phyloP scores from a whole-genome alignment of 2,888 invertebrate genomes.

The Hemicrepidius hirtus region DNA sequence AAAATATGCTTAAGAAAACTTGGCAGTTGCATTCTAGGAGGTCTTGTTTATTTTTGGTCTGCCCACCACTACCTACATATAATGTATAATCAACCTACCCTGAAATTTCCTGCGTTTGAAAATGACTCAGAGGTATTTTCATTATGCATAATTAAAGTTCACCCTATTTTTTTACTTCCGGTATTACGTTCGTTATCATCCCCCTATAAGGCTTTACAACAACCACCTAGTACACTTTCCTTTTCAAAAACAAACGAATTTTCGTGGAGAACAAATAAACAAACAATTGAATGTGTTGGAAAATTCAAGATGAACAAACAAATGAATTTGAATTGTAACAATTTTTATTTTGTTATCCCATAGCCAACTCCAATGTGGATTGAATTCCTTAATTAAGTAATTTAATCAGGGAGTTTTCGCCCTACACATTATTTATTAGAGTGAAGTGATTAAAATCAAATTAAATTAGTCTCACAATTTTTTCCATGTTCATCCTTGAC shows the following conservation, averaged over 20 bases:
- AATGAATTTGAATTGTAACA: neutral
- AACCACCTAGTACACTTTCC: no score
- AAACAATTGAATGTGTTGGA: no score
- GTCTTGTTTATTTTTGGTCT: slow-evolving; percentile 22
- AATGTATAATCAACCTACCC: slow-evolving; percentile 1
- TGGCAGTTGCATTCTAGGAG: slow-evolving; percentile 5
- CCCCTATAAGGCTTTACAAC: slow-evolving; percentile 18
- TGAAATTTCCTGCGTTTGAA: slow-evolving; percentile 36
- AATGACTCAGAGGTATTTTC: slow-evolving; percentile 52
- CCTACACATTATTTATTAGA: slow-evolving; percentile 12
- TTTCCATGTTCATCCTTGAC: slow-evolving; percentile 22
- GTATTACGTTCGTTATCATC: slow-evolving; percentile 28
- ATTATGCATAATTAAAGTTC: slow-evolving; percentile 48
- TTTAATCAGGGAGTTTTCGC: slow-evolving; percentile 9
- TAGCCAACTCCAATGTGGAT: neutral
- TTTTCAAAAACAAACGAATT: no score
- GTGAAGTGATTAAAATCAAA: slow-evolving; percentile 6
- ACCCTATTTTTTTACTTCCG: slow-evolving; percentile 42
- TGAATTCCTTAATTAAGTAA: neutral
- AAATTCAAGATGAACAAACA: no score
- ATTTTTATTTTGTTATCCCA: neutral
- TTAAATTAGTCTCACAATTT: slow-evolving; percentile 17
- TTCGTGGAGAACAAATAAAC: no score
- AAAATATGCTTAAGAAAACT: no score
- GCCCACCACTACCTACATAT: neutral